Conservation (phyloP, 1,140 invertebrate species). For the Metopolophium dirhodum region DNA sequence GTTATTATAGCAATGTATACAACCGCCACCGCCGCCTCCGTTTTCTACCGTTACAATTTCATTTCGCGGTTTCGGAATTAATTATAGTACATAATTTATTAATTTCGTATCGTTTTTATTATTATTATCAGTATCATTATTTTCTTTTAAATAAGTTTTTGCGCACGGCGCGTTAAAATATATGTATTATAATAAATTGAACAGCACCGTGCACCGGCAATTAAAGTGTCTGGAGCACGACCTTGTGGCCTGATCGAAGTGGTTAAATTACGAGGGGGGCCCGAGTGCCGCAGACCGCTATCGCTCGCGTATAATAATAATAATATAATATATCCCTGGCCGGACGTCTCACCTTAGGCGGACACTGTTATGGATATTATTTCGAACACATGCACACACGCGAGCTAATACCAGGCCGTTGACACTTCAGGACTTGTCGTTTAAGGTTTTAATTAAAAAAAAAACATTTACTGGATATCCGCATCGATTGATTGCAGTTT, state of each 20-base stretch:
- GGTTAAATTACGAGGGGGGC: conserved; percentile 15
- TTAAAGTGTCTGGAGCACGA: conserved; percentile 16
- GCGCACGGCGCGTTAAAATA: background rate
- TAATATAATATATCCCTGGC: conserved; percentile 11
- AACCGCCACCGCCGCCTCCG: background rate
- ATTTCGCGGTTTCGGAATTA: background rate
- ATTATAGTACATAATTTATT: background rate
- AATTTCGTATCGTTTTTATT: conserved; percentile 3
- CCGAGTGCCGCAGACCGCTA: background rate
- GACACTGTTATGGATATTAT: conserved; percentile 6
- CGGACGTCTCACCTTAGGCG: conserved; percentile 2
- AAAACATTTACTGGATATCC: background rate
- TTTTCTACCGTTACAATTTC: background rate
- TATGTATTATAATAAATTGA: conserved; percentile 18
- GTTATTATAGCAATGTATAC: background rate
- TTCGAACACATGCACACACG: background rate
- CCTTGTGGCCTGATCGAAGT: background rate
- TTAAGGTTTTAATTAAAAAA: background rate
- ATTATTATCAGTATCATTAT: background rate
- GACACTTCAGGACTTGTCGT: background rate
- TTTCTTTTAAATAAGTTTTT: background rate
- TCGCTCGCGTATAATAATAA: background rate
- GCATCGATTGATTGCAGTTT: background rate
- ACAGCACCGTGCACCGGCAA: background rate
- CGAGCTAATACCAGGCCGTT: background rate